These are phyloP conservation scores for Gymnoscopelus microlampas DNA, from an alignment of 2,797 vertebrate species.

Conservation along the genomic window DNA sequence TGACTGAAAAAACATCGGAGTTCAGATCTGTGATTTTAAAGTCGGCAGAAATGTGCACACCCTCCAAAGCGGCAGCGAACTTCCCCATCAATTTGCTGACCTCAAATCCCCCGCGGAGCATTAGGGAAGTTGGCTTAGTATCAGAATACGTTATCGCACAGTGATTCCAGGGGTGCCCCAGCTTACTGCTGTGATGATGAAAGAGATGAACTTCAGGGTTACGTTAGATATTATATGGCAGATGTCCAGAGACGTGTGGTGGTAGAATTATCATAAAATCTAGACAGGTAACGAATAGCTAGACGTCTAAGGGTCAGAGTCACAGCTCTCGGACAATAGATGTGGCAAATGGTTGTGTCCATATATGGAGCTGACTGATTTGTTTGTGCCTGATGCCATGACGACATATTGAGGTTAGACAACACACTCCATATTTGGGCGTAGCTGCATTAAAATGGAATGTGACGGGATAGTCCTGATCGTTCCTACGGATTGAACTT, in stretches of 20 bases:
- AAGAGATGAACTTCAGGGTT: constrained; percentile 9
- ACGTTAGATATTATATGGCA: constrained; percentile 2
- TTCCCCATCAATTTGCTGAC: constrained; percentile 24
- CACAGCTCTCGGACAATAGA: too few species aligned
- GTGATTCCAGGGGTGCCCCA: constrained; percentile 1
- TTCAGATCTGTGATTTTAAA: constrained; percentile 9
- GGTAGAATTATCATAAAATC: too few species aligned
- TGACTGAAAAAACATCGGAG: constrained; percentile 37
- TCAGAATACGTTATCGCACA: constrained; percentile 34
- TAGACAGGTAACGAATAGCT: too few species aligned
- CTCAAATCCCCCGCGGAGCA: constrained; percentile 15
- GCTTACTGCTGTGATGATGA: constrained; percentile 10
- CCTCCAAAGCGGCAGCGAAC: background rate
- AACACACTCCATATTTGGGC: too few species aligned
- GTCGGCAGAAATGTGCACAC: constrained; percentile 41
- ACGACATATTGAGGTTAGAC: too few species aligned
- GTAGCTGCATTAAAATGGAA: too few species aligned
- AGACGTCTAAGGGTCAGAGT: too few species aligned
- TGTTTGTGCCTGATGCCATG: too few species aligned
- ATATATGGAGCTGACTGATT: too few species aligned
- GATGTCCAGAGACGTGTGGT: background rate
- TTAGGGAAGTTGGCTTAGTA: constrained; percentile 24
- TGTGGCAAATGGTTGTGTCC: too few species aligned
- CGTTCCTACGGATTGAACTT: too few species aligned
- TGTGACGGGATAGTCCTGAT: too few species aligned